Percentiles rank a stretch among this genome's conserved stretches.
Conservation (phyloP, 2,113 vertebrate species). For the Marmota monax region DNA sequence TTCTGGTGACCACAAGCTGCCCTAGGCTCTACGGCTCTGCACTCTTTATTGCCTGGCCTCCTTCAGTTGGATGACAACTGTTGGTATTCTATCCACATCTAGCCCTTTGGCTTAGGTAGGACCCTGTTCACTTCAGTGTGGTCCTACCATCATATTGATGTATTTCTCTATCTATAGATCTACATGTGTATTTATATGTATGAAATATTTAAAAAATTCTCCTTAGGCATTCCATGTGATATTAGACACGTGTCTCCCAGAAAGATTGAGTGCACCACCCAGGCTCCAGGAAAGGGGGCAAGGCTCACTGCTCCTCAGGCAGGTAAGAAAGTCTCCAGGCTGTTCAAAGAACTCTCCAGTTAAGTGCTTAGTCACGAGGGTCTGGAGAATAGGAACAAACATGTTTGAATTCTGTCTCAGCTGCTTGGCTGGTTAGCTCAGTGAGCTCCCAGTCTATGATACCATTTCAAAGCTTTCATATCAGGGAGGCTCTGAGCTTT, state of each 20-base stretch:
- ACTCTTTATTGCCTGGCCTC: not conserved
- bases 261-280: slow-evolving; percentile 85
- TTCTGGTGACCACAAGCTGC: not conserved
- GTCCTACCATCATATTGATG: not conserved
- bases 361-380: not conserved
- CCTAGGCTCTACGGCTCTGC: rapidly evolving
- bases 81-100: not conserved
- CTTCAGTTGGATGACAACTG: not conserved
- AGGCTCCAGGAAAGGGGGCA: not conserved
- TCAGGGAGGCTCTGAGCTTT: not conserved
- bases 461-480: not conserved
- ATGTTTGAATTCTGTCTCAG: not conserved
- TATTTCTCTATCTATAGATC: not conserved
- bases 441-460: not conserved
- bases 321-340: slow-evolving; percentile 79
- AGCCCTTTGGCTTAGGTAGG: not conserved
- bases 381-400: not conserved
- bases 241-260: slow-evolving; percentile 78
- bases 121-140: not conserved
- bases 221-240: slow-evolving; percentile 84
- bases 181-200: not conserved
- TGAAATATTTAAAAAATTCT: not conserved
- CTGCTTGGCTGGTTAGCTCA: not conserved
- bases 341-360: not conserved
- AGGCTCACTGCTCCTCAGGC: slow-evolving; percentile 79